phyloP scores from a whole-genome alignment of 2,797 vertebrate genomes.

The Scarus forsteni region DNA sequence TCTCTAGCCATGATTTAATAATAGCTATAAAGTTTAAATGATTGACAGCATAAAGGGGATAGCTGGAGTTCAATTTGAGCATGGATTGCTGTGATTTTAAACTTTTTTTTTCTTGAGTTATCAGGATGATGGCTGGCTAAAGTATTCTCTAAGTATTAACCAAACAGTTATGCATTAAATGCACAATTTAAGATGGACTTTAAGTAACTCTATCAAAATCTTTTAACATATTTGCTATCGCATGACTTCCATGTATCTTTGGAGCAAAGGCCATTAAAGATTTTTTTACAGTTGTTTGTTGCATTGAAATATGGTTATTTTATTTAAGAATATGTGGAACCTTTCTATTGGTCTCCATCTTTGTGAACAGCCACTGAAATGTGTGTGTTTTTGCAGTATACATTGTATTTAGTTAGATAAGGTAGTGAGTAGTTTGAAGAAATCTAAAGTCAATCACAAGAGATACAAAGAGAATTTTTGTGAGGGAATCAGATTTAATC shows the following conservation, averaged over 20 bases:
- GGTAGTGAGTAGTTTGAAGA: background rate
- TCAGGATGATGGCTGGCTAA: background rate
- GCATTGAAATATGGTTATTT: background rate
- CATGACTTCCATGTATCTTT: background rate
- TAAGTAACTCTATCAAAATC: background rate
- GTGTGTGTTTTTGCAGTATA: conserved; percentile 6
- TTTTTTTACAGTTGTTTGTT: conserved; percentile 10
- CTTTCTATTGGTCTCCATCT: background rate
- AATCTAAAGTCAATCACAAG: conserved; percentile 29
- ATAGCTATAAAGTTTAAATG: background rate
- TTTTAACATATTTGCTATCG: background rate
- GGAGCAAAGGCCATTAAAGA: background rate
- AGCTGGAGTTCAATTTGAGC: conserved; percentile 42
- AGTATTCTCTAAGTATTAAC: background rate
- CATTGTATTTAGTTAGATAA: conserved; percentile 22
- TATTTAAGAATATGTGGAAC: too few relatives aligned
- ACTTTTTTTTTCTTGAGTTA: background rate
- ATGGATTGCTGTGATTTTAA: conserved; percentile 48
- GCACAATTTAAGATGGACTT: background rate
- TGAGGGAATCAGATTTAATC: background rate
- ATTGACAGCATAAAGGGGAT: conserved; percentile 54
- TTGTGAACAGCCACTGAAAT: background rate
- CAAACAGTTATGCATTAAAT: conserved; percentile 1
- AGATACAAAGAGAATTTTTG: conserved; percentile 19
- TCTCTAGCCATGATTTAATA: background rate